Conservation (phyloP, 2,113 vertebrate genomes). For the Pomatostomus ruficeps region DNA sequence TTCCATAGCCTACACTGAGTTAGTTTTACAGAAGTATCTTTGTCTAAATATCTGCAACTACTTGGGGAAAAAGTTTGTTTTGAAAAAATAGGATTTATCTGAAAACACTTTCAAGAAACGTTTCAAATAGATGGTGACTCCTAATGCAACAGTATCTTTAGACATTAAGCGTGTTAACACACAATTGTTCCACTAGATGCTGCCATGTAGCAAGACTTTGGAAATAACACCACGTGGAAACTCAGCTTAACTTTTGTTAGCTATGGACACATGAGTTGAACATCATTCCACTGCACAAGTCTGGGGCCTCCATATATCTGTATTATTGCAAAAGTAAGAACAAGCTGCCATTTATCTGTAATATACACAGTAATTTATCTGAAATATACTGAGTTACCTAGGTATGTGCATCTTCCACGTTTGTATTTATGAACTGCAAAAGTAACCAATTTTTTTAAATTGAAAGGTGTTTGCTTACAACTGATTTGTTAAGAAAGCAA, state of each 20-base stretch:
- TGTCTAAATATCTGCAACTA: not conserved
- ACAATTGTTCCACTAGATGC: constrained; percentile 54
- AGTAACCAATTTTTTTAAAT: not conserved
- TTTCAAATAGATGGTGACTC: not conserved
- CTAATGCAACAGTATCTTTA: not conserved
- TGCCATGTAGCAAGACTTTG: not conserved
- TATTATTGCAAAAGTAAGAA: not conserved
- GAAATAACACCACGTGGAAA: not conserved
- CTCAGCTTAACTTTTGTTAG: not conserved
- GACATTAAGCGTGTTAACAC: not conserved
- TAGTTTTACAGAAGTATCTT: not conserved
- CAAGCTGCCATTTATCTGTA: not conserved
- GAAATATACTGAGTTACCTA: not conserved
- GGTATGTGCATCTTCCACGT: not conserved
- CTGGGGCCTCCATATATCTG: not conserved
- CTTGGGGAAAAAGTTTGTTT: not conserved
- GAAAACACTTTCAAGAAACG: not conserved
- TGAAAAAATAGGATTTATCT: not conserved
- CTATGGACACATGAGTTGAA: not conserved
- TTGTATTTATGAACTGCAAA: not conserved
- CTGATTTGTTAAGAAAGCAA: not conserved
- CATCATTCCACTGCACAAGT: not conserved
- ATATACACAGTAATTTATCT: not conserved
- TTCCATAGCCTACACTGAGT: not conserved
- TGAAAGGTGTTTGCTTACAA: not conserved